Percentiles rank a stretch among this genome's conserved stretches.
Evolutionary conservation across 2,888 invertebrate species (phyloP).

Genomic region (Philaethria dido): DNA sequence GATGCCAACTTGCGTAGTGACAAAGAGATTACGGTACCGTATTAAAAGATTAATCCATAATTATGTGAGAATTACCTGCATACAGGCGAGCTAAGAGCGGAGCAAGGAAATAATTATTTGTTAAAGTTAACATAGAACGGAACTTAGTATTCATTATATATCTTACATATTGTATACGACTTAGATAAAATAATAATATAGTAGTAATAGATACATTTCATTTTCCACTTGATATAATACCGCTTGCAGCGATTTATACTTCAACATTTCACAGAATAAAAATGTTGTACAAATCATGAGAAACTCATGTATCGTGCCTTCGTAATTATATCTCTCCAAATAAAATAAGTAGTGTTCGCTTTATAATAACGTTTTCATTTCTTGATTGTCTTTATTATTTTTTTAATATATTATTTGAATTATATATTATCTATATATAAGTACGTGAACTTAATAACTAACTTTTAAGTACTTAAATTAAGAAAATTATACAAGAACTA

Average conservation of each 20-base stretch:
- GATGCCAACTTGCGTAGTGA: not conserved
- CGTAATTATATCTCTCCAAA: too few species aligned
- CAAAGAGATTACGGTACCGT: not conserved
- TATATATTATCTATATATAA: too few species aligned
- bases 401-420: too few species aligned
- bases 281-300: not conserved
- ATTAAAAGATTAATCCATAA: not conserved
- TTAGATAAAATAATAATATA: not conserved
- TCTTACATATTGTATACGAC: not conserved
- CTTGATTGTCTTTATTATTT: too few species aligned
- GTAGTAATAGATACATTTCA: not conserved
- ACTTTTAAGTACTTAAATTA: too few species aligned
- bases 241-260: not conserved
- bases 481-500: too few species aligned
- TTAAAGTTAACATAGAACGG: too few species aligned
- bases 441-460: too few species aligned
- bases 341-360: not conserved
- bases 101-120: too few species aligned
- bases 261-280: not conserved
- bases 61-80: not conserved
- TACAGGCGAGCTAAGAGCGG: not conserved
- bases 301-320: not conserved
- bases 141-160: too few species aligned
- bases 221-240: not conserved
- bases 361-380: not conserved